Percentiles rank a stretch among this genome's conserved stretches.
phyloP scores from a whole-genome alignment of 2,888 invertebrate genomes.

The Andrena chrysosceles region DNA sequence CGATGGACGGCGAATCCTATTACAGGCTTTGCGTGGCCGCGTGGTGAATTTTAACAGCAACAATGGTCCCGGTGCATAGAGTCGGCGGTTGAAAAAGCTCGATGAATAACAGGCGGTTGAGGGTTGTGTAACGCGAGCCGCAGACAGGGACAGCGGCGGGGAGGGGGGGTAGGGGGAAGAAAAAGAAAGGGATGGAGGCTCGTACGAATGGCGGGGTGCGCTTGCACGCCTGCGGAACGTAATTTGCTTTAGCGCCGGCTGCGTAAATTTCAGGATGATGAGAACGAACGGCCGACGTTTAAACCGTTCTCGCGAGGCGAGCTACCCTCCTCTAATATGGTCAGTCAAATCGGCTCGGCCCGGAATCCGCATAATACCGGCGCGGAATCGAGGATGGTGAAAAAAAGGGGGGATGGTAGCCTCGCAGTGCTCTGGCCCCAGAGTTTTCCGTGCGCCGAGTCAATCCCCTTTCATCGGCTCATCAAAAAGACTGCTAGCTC shows the following conservation, averaged over 20 bases:
- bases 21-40: conserved; percentile 16
- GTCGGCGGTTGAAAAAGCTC: conserved; percentile 4
- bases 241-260: conserved; percentile 76
- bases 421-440: neutral
- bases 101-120: conserved; percentile 23
- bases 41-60: conserved; percentile 46
- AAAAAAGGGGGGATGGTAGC: conserved; percentile 28
- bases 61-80: conserved; percentile 35
- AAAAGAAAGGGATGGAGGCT: conserved; percentile 49
- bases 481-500: conserved; percentile 37
- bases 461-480: conserved; percentile 58
- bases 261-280: conserved; percentile 79
- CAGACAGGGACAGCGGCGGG: conserved; percentile 3
- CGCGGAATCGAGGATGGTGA: conserved; percentile 37
- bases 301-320: conserved; percentile 64
- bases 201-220: conserved; percentile 57
- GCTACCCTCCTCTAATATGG: conserved; percentile 68
- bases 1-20: conserved; percentile 8
- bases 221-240: conserved; percentile 69
- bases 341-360: conserved; percentile 63
- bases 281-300: conserved; percentile 76
- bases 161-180: neutral
- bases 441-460: conserved; percentile 31
- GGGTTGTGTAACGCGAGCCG: conserved; percentile 9
- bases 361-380: conserved; percentile 59